Evolutionary conservation across 2,797 vertebrate species (phyloP).

Genomic region (Silurus aristotelis): DNA sequence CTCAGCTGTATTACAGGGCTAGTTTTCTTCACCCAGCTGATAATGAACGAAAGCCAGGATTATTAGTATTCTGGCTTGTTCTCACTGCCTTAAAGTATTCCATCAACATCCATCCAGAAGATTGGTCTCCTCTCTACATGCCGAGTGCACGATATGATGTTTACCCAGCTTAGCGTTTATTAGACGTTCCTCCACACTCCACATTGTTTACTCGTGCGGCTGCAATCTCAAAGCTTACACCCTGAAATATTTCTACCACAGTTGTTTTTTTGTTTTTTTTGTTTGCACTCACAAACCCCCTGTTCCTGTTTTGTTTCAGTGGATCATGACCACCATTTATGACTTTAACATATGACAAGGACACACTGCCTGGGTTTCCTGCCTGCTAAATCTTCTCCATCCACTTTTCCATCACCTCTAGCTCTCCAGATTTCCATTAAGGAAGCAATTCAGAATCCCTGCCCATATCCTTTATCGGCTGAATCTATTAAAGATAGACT

Average conservation of each 20-base stretch:
- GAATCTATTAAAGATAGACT: conserved; percentile 54
- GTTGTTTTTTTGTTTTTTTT: not conserved
- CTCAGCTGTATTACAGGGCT: not conserved
- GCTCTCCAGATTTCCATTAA: conserved; percentile 54
- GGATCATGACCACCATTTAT: not conserved
- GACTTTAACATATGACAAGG: not conserved
- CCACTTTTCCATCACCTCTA: not conserved
- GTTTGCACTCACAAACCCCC: not conserved
- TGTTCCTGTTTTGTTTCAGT: not conserved
- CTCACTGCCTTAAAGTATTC: not conserved
- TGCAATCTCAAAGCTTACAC: conserved; percentile 6
- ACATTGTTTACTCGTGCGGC: not conserved
- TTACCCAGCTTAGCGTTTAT: conserved; percentile 22
- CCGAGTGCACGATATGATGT: not conserved
- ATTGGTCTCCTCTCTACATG: not conserved
- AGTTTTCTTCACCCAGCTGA: conserved; percentile 1
- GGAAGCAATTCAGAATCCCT: conserved; percentile 44
- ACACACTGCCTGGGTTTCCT: conserved; percentile 18
- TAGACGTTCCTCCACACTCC: not conserved
- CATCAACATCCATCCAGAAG: not conserved
- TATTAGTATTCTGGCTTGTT: conserved; percentile 6
- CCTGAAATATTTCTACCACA: not conserved
- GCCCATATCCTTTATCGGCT: conserved; percentile 50
- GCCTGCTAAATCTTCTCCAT: conserved; percentile 24
- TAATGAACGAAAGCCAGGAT: conserved; percentile 14